Percentiles rank a stretch among this genome's conserved stretches.
These are phyloP conservation scores for Latrodectus hesperus DNA, from an alignment of 2,888 invertebrate genomes.

Conservation along the genomic window DNA sequence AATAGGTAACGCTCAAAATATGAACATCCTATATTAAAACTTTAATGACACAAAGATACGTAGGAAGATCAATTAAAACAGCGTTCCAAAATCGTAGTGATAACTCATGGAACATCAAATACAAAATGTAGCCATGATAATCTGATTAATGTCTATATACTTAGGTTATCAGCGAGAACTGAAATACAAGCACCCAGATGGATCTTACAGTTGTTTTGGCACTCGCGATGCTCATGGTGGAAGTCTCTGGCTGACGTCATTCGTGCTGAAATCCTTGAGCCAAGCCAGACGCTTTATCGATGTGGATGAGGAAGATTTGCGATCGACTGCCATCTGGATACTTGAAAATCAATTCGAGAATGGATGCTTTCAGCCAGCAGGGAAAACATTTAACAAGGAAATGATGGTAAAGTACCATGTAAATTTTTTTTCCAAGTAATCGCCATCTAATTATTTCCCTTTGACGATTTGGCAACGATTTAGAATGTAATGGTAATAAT, in stretches of 20 bases:
- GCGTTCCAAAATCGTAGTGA: no score
- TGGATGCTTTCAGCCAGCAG: conserved; percentile 85
- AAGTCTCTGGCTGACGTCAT: conserved; percentile 91
- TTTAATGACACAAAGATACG: no score
- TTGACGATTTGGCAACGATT: no score
- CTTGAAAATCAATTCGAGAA: conserved; percentile 82
- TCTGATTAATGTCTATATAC: no score
- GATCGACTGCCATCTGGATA: conserved; percentile 85
- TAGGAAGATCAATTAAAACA: no score
- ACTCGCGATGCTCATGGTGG: conserved; percentile 80
- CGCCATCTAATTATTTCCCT: no score
- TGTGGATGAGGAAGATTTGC: conserved; percentile 82
- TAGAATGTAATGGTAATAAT: no score
- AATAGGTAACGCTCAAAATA: no score
- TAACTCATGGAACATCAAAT: no score
- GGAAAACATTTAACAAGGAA: conserved; percentile 82
- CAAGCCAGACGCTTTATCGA: conserved; percentile 83
- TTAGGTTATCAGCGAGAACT: conserved; percentile 92
- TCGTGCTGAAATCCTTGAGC: conserved; percentile 85
- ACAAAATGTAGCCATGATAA: no score
- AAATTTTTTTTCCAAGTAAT: no score
- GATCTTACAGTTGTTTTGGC: conserved; percentile 93
- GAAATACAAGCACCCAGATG: conserved; percentile 88
- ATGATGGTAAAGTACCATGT: conserved; percentile 75
- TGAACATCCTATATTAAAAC: no score